Evolutionary conservation across 37 sponge, comb jelly and placozoan species (phyloP), one percentile per base, ranked within the genome.

Genomic region (Spongilla lacustris): DNA sequence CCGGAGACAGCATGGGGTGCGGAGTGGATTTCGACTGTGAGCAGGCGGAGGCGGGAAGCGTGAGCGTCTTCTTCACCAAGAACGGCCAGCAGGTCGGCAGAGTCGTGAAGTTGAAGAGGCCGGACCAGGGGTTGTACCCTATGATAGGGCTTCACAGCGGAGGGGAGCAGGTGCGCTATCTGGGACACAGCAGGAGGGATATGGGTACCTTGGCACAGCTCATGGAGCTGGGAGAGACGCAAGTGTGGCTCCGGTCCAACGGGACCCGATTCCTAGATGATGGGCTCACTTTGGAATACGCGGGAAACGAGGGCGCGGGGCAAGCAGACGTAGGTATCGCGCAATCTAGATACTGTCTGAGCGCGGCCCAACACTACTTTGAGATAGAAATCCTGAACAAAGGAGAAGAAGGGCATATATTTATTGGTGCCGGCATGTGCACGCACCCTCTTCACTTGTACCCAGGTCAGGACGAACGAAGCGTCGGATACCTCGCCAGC

Each of bases 1-100:
- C 78, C 28, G 95, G 95, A 25, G 95, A 95, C 79, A 38, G 80
- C 35, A 91, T 94, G 92, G 95, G 95, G 10, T 89, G 90, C 74
- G 95, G 93, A 2, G 79, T 90, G 2, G 88, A 90, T 30, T 92
- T 85, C 67, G 84, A 81, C 66, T 8, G 36, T 17, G 93, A 89
- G 32, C 37, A 29, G 23, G 88, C 80, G 3, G 41, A 41, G 31
- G 41, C 3, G 41, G 91, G 80, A 17, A 87, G 75, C 32, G 89
- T 85, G 68, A 75, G 81, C 11, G 87, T 97, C 14, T 97, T 92
- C 79, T 97, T 97, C 83, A 94, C 95, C 13, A 94, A 94, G 84
- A 97, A 97, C 58, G 93, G 95, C 2, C 31, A 86, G 46, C 48
- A 36, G n/a, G 83, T 95, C 0, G 93, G 93, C 0, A 48, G 76